These are phyloP conservation scores for Orestias chungarensis DNA, from an alignment of 2,797 vertebrate species.

Conservation along the genomic window DNA sequence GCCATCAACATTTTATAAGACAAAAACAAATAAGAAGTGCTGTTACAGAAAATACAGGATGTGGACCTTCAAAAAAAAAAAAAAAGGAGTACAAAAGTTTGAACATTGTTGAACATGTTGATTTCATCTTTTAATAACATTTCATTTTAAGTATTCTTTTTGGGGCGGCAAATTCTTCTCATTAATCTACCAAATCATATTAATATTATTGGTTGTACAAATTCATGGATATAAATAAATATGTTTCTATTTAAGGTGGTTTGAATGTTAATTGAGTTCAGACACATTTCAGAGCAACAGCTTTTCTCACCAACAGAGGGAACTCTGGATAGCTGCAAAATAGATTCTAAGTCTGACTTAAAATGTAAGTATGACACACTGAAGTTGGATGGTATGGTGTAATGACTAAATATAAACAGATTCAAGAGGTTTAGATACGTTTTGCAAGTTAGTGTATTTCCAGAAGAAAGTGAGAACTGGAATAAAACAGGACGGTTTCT, in stretches of 20 bases:
- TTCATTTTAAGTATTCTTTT: neutral
- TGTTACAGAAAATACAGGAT: neutral
- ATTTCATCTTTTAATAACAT: neutral
- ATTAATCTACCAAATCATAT: neutral
- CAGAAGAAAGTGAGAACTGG: too few relatives aligned
- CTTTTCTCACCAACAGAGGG: constrained; percentile 54
- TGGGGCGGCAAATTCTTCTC: neutral
- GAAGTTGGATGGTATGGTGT: too few relatives aligned
- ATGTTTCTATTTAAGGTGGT: neutral
- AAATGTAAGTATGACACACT: too few relatives aligned
- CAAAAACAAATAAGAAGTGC: neutral
- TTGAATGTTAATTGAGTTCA: constrained; percentile 5
- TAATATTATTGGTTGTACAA: neutral
- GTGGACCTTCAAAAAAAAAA: neutral
- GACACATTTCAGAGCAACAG: neutral
- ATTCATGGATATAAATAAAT: neutral
- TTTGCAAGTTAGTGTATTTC: too few relatives aligned
- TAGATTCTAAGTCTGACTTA: neutral
- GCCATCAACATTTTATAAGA: neutral
- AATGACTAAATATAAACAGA: too few relatives aligned
- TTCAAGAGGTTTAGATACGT: too few relatives aligned
- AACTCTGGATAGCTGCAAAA: constrained; percentile 13
- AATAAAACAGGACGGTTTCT: too few relatives aligned
- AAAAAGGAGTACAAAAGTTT: neutral
- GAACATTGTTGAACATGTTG: neutral